Base-by-base conservation (phyloP, 2,888 invertebrate genomes). In the Parnassius glacialis region DNA sequence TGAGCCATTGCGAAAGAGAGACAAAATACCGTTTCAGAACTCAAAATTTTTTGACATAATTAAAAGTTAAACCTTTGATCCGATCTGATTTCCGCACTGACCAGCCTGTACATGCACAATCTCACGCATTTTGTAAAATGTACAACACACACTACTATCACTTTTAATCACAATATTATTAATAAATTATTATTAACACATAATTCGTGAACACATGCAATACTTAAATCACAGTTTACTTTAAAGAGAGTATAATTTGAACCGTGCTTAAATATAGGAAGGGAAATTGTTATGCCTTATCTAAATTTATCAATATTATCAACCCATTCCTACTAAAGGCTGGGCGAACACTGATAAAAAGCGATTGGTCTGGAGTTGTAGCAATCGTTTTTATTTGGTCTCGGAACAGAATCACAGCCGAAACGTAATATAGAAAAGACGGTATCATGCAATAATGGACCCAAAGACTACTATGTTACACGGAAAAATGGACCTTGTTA, bases 51-150 rank as follows among this genome's bases (percentile, higher is more conserved):
- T n/a, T 45, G 12, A 16, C 16, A 48, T 13, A 13, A 48, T 48
- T 13, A 16, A 48, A 65, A 63, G 52, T 44, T 45, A 61, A 57
- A 96, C 96, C 94, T 97, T 98, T 59, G 97, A 96, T 71, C 98
- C 98, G 79, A 98, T 98, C 89, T 98, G 98, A 87, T 98, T 98
- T 59, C 98, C 98, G 83, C 97, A 98, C 84, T 97, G 97, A 59
- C 98, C 98, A 62, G 96, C 95, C 87, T 98, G 98, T 62, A 98
- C 94, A 82, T 98, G 97, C 64, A 98, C 97, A 74, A 98, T 98
- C 94, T 98, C 98, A 87, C 97, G 95, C 98, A 98, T 98, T 89
- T 92, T 68, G 51, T 57, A 44, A 11, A 58, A 62, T 42, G n/a
- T n/a, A 45, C 60, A n/a, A 55, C 54, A 43, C 11, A 48, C 48